phyloP scores from a whole-genome alignment of 2,888 invertebrate species.

The Diabrotica balteata region DNA sequence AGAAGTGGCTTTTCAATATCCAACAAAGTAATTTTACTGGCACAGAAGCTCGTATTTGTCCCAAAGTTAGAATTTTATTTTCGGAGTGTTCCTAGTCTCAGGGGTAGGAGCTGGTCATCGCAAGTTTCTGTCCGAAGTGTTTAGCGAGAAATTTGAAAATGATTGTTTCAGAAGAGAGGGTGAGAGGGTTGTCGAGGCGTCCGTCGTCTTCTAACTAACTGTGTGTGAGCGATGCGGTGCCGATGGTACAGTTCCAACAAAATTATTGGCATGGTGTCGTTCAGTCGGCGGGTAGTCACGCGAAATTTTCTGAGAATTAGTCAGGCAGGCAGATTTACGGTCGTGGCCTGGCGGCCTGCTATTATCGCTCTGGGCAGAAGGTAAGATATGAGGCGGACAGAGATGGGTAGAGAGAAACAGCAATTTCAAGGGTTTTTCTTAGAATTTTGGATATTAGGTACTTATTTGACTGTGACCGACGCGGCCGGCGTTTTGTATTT shows the following conservation, averaged over 20 bases:
- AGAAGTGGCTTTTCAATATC: too few species aligned
- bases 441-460: slow-evolving; percentile 14
- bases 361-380: slow-evolving; percentile 11
- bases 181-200: slow-evolving; percentile 9
- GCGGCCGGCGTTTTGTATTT: too few species aligned
- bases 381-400: slow-evolving; percentile 11
- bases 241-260: slow-evolving; percentile 42
- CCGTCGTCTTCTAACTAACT: slow-evolving; percentile 6
- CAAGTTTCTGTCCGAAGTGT: not conserved
- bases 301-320: slow-evolving; percentile 49
- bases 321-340: slow-evolving; percentile 37
- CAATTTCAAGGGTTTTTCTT: slow-evolving; percentile 18
- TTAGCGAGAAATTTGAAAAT: slow-evolving; percentile 13
- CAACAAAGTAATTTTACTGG: too few species aligned
- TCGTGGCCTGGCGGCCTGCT: slow-evolving; percentile 10
- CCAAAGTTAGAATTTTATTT: too few species aligned
- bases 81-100: too few species aligned
- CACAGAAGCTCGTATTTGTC: too few species aligned
- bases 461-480: slow-evolving; percentile 11
- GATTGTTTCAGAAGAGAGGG: slow-evolving; percentile 5
- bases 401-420: slow-evolving; percentile 7
- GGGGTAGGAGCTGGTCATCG: not conserved
- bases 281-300: slow-evolving; percentile 34
- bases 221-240: slow-evolving; percentile 24
- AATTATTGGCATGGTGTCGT: slow-evolving; percentile 29